These are phyloP conservation scores for Scaptomyza graminum DNA, from an alignment of 1,140 invertebrate species.

Conservation along the genomic window DNA sequence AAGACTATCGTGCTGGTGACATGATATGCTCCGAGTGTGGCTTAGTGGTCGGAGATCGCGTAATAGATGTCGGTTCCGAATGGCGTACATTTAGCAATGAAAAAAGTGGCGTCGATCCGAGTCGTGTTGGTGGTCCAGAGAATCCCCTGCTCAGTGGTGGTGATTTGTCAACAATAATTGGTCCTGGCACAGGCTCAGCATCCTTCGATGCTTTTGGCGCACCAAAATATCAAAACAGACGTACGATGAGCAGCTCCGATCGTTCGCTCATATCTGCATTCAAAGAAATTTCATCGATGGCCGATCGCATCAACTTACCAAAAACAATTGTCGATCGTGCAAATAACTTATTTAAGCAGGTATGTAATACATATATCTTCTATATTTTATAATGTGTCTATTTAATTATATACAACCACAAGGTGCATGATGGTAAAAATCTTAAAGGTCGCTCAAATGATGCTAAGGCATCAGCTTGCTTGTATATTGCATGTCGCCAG, in stretches of 20 bases:
- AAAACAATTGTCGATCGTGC: constrained; percentile 97
- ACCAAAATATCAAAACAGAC: constrained; percentile 96
- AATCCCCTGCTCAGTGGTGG: constrained; percentile 98
- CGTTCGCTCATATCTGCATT: constrained; percentile 97
- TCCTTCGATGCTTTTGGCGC: constrained; percentile 92
- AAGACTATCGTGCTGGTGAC: constrained; percentile 99
- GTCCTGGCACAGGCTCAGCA: constrained; percentile 93
- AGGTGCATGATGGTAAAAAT: constrained; percentile 98
- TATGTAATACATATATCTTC: constrained; percentile 49
- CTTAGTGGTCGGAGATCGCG: constrained; percentile 98
- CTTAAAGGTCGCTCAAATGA: constrained; percentile 97
- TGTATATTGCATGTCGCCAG: constrained; percentile 99
- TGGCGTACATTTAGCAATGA: constrained; percentile 99
- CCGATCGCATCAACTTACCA: constrained; percentile 98
- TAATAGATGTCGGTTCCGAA: constrained; percentile 99
- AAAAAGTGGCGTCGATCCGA: constrained; percentile 97
- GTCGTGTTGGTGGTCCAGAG: constrained; percentile 98
- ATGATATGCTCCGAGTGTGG: constrained; percentile 99
- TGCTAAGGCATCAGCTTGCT: constrained; percentile 98
- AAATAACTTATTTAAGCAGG: constrained; percentile 98
- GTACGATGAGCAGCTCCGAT: constrained; percentile 96
- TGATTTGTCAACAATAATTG: constrained; percentile 99
- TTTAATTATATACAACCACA: too few relatives aligned
- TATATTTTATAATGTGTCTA: constrained; percentile 22
- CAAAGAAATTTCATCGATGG: constrained; percentile 98